These are phyloP conservation scores for Shargacucullia verbasci DNA, from an alignment of 2,888 invertebrate species.

Conservation along the genomic window DNA sequence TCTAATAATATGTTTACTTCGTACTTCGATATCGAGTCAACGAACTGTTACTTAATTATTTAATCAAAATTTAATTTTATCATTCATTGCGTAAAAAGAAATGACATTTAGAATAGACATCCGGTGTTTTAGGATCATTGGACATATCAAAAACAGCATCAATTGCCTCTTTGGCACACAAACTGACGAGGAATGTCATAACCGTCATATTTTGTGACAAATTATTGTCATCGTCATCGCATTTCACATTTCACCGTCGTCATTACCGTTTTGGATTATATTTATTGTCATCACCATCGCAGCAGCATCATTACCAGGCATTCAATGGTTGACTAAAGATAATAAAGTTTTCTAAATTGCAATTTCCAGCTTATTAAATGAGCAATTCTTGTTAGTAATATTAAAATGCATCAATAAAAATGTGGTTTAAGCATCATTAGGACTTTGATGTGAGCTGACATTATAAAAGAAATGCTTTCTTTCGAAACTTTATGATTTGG, in stretches of 20 bases:
- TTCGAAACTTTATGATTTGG: slow-evolving; percentile 10
- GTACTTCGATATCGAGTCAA: slow-evolving; percentile 9
- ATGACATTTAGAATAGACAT: slow-evolving; percentile 27
- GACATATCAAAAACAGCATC: slow-evolving; percentile 36
- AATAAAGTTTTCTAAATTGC: slow-evolving; percentile 20
- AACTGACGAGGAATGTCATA: slow-evolving; percentile 30
- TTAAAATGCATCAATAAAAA: slow-evolving; percentile 33
- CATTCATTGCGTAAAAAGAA: slow-evolving; percentile 28
- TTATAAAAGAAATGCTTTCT: slow-evolving; percentile 32
- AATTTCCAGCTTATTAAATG: slow-evolving; percentile 21
- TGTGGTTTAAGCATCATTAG: slow-evolving; percentile 23
- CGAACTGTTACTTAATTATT: slow-evolving; percentile 26
- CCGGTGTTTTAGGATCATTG: slow-evolving; percentile 44
- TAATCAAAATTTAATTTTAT: slow-evolving; percentile 15
- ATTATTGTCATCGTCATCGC: slow-evolving; percentile 49
- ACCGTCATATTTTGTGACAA: slow-evolving; percentile 47
- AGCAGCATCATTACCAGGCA: slow-evolving; percentile 16
- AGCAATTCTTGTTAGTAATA: slow-evolving; percentile 22
- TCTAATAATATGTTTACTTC: too few relatives aligned
- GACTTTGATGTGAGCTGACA: slow-evolving; percentile 39
- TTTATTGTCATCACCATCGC: slow-evolving; percentile 33
- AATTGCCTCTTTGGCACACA: slow-evolving; percentile 47
- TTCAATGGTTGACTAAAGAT: slow-evolving; percentile 15
- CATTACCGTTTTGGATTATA: slow-evolving; percentile 47
- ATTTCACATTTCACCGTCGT: slow-evolving; percentile 46